A percentile compares a stretch with the other conserved stretches of the same genome.
Evolutionary conservation across 2,113 vertebrate species (phyloP).

Genomic region (Limanda limanda): DNA sequence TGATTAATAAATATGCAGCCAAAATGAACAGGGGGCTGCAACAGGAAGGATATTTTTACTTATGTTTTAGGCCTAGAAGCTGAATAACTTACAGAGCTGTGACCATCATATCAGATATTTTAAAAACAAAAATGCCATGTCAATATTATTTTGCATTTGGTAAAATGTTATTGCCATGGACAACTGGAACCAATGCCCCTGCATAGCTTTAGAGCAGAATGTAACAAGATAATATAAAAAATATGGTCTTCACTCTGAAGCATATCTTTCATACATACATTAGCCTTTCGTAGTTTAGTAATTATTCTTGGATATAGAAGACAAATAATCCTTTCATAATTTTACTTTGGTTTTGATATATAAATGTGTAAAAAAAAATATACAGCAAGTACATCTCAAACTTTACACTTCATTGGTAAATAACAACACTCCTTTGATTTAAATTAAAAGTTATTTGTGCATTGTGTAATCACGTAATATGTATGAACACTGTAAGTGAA

Average conservation of each 20-base stretch:
- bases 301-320: not conserved
- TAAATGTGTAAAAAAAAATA: not conserved
- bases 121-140: too few relatives aligned
- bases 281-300: too few relatives aligned
- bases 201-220: too few relatives aligned
- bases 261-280: not conserved
- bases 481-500: not conserved
- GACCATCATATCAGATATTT: too few relatives aligned
- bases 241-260: constrained; percentile 33
- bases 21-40: not conserved
- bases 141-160: too few relatives aligned
- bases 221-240: not conserved
- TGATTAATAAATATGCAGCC: not conserved
- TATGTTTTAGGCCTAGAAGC: too few relatives aligned
- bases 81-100: too few relatives aligned
- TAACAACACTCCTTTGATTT: not conserved
- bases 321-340: not conserved
- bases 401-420: constrained; percentile 50
- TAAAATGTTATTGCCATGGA: too few relatives aligned
- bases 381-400: constrained; percentile 29
- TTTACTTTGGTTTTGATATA: not conserved
- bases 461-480: constrained; percentile 11
- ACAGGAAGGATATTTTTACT: not conserved
- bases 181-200: too few relatives aligned
- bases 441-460: constrained; percentile 12